Conservation (phyloP, 2,888 invertebrate genomes). For the Pycnomerus fuliginosus region DNA sequence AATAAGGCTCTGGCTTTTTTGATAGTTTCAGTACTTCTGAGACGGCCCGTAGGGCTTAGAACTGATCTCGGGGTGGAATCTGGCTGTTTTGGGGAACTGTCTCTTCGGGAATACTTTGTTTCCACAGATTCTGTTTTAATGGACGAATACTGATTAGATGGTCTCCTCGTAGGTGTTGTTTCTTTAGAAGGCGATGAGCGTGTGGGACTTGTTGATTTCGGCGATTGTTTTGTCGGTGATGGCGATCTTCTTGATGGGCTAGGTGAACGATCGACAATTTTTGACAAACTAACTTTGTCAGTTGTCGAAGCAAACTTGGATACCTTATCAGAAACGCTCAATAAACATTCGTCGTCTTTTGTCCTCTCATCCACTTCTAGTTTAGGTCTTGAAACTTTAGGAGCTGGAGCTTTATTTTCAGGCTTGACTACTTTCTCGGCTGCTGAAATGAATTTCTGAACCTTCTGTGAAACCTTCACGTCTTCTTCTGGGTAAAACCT, state of each 20-base stretch:
- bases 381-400: slow-evolving; percentile 33
- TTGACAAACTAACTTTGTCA: slow-evolving; percentile 53
- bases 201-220: slow-evolving; percentile 8
- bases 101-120: slow-evolving; percentile 11
- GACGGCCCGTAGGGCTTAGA: slow-evolving; percentile 42
- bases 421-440: slow-evolving; percentile 29
- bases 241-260: too few species aligned
- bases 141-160: slow-evolving; percentile 2
- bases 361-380: slow-evolving; percentile 36
- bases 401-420: slow-evolving; percentile 16
- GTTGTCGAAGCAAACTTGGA: slow-evolving; percentile 64
- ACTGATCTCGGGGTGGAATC: slow-evolving; percentile 18
- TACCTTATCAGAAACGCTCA: slow-evolving; percentile 67
- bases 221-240: slow-evolving; percentile 23
- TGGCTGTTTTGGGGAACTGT: background rate
- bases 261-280: slow-evolving; percentile 36
- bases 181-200: slow-evolving; percentile 7
- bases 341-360: slow-evolving; percentile 58
- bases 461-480: slow-evolving; percentile 56
- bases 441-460: slow-evolving; percentile 51
- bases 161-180: slow-evolving; percentile 6
- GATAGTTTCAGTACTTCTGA: slow-evolving; percentile 65
- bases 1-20: slow-evolving; percentile 70
- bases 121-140: slow-evolving; percentile 4
- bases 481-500: slow-evolving; percentile 37